Base-by-base conservation (phyloP, 53 echinoderm and acorn worm species). In the Glandiceps talaboti region DNA sequence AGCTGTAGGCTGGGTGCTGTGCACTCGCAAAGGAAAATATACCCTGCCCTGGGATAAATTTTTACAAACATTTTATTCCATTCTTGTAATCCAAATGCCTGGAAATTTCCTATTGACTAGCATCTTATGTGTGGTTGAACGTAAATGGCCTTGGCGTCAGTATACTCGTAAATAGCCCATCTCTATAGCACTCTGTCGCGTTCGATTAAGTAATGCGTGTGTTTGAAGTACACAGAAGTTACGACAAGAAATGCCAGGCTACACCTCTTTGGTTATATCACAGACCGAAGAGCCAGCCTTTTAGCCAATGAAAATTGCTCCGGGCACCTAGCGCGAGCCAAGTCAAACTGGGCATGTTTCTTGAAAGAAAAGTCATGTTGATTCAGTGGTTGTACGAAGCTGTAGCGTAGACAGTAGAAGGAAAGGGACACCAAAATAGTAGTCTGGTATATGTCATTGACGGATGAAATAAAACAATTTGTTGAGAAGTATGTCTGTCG, bases 81-180 rank as follows among this genome's bases (percentile, higher is more conserved):
- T n/a, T n/a, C n/a, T n/a, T n/a, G n/a, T n/a, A n/a, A n/a, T n/a
- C n/a, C n/a, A n/a, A n/a, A n/a, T n/a, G n/a, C n/a, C n/a, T n/a
- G n/a, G n/a, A n/a, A n/a, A n/a, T n/a, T n/a, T n/a, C n/a, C 6
- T 45, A 45, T 45, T 6, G 64, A 45, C 6, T 12, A 6, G 64
- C 64, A 6, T 45, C 64, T 45, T 45, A 20, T 45, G 64, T 45
- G 20, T 20, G 64, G 64, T 45, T 20, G 64, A 45, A 20, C 64
- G 64, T 45, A 45, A 45, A 45, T 45, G 64, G 64, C 64, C 64
- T 45, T 45, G 64, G 64, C 64, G 64, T 45, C 64, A 45, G 64
- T 20, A 6, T 12, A 45, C 64, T 45, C 64, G 6, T 45, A 6
- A 12, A 20, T 45, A 45, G 20, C 64, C 64, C 64, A 12, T 45